A percentile compares a stretch with the other conserved stretches of the same genome.
These are phyloP conservation scores for Chydorus sphaericus DNA, from an alignment of 2,888 invertebrate species.

Conservation along the genomic window DNA sequence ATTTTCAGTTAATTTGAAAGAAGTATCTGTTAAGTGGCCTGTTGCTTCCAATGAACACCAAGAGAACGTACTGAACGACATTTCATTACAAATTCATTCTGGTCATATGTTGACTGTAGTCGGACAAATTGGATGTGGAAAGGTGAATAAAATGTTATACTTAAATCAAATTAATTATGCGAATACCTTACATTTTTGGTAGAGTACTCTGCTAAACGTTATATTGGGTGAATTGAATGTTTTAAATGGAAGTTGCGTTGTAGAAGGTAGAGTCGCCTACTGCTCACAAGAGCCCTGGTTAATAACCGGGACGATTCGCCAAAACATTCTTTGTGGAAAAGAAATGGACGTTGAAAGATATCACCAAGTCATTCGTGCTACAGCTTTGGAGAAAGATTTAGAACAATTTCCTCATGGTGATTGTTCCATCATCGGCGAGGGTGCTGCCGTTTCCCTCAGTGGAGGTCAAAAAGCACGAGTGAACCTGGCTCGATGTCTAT, in stretches of 20 bases:
- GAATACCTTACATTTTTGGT: background rate
- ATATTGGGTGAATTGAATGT: conserved; percentile 34
- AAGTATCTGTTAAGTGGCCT: conserved; percentile 9
- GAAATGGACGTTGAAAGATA: conserved; percentile 39
- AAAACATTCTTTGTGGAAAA: conserved; percentile 22
- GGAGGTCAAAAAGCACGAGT: conserved; percentile 78
- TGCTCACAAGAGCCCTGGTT: conserved; percentile 21
- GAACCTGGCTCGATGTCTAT: conserved; percentile 43
- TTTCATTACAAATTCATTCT: background rate
- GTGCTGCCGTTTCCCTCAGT: conserved; percentile 65
- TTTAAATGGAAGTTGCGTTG: conserved; percentile 25
- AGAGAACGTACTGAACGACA: background rate
- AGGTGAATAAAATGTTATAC: conserved; percentile 30
- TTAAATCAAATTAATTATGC: background rate
- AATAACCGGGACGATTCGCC: conserved; percentile 19
- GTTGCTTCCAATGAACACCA: no score
- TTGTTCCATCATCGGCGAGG: conserved; percentile 69
- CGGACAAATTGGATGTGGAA: conserved; percentile 61
- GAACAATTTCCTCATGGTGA: conserved; percentile 61
- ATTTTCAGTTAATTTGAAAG: no score
- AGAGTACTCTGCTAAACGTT: conserved; percentile 22
- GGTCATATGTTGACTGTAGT: conserved; percentile 44
- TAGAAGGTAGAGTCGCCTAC: conserved; percentile 32
- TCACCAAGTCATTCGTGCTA: conserved; percentile 48
- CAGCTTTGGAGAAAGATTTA: conserved; percentile 58